A percentile compares a stretch with the other conserved stretches of the same genome.
These are phyloP conservation scores for Chinchilla lanigera DNA, from an alignment of 2,113 vertebrate species.

Conservation along the genomic window DNA sequence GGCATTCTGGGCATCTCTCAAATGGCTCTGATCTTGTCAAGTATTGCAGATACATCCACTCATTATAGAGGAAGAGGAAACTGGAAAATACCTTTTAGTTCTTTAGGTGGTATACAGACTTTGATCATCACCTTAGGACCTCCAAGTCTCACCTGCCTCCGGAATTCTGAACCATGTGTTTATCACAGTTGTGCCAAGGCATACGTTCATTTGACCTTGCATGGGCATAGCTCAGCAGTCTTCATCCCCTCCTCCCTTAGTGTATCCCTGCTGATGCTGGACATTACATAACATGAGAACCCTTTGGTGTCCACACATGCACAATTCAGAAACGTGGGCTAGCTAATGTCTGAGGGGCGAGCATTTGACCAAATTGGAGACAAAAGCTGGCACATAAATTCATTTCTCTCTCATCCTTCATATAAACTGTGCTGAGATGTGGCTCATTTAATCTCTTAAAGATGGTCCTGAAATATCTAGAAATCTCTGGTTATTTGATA, in stretches of 20 bases:
- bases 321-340: not conserved
- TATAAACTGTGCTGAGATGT: not conserved
- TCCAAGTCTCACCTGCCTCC: not conserved
- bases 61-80: not conserved
- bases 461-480: not conserved
- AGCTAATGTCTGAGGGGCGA: not conserved
- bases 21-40: not conserved
- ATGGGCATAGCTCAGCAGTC: accelerated
- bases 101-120: not conserved
- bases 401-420: not conserved
- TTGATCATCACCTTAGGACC: not conserved
- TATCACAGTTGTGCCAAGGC: not conserved
- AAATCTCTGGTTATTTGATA: not conserved
- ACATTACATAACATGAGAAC: not conserved
- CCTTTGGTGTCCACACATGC: not conserved
- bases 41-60: not conserved
- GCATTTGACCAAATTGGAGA: not conserved
- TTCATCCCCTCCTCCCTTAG: not conserved
- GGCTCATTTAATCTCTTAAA: not conserved
- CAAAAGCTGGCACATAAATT: not conserved
- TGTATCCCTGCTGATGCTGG: not conserved
- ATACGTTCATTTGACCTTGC: not conserved
- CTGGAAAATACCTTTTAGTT: not conserved
- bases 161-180: not conserved
- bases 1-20: not conserved